phyloP scores from a whole-genome alignment of 2,888 invertebrate genomes.

The Zelleria hepariella region DNA sequence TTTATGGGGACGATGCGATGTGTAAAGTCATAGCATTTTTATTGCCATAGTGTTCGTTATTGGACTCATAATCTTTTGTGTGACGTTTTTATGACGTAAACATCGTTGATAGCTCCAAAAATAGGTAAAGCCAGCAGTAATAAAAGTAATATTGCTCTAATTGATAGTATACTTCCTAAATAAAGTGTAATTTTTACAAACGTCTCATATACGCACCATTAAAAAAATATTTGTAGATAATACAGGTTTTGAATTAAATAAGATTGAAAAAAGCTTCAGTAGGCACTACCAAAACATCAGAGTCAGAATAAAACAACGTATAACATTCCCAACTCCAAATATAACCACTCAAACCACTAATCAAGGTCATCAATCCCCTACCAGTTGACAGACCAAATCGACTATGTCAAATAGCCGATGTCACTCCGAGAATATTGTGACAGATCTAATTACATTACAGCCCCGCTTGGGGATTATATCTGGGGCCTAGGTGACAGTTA shows the following conservation, averaged over 20 bases:
- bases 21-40: background rate
- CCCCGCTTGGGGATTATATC: slow-evolving; percentile 44
- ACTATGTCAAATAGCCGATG: slow-evolving; percentile 39
- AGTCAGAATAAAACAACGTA: background rate
- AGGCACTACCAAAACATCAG: background rate
- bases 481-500: slow-evolving; percentile 52
- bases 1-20: background rate
- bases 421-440: slow-evolving; percentile 57
- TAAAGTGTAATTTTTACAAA: too few species aligned
- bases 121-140: background rate
- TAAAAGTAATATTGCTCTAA: too few species aligned
- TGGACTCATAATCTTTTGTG: background rate
- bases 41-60: background rate
- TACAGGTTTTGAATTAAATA: too few species aligned
- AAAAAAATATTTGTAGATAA: too few species aligned
- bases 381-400: slow-evolving; percentile 5
- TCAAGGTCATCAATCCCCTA: background rate
- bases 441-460: slow-evolving; percentile 50
- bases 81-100: background rate
- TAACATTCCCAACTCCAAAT: background rate
- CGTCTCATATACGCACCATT: too few species aligned
- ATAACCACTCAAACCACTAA: slow-evolving; percentile 1
- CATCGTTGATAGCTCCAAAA: background rate
- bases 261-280: too few species aligned
- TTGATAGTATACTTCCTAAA: too few species aligned